A percentile compares a stretch with the other conserved stretches of the same genome.
Evolutionary conservation across 2,888 invertebrate genomes (phyloP).

Genomic region (Diarsia brunnea): DNA sequence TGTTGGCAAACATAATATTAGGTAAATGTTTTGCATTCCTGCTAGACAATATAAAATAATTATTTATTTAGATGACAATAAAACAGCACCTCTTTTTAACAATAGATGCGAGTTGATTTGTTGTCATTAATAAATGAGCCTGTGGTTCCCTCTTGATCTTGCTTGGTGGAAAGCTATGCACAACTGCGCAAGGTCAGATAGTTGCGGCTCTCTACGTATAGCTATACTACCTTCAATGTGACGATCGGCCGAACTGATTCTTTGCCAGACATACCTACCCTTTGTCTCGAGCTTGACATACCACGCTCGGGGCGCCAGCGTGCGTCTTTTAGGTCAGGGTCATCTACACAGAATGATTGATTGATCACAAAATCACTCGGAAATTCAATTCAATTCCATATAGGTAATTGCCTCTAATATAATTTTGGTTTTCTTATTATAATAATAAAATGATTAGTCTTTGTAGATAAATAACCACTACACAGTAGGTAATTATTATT

Average conservation of each 20-base stretch:
- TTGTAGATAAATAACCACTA: not conserved
- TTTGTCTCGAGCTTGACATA: slow-evolving; percentile 23
- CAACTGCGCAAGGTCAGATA: not conserved
- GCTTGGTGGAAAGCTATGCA: not conserved
- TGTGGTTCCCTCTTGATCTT: not conserved
- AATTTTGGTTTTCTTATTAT: not conserved
- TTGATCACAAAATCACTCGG: not conserved
- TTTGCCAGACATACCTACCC: slow-evolving; percentile 34
- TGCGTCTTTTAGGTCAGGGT: slow-evolving; percentile 20
- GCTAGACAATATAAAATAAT: not conserved
- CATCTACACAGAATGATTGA: slow-evolving; percentile 10
- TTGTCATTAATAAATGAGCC: not conserved
- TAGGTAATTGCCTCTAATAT: not conserved
- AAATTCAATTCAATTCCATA: not conserved
- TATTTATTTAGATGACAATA: not conserved
- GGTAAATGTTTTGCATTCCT: not conserved
- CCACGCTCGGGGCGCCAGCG: slow-evolving; percentile 25
- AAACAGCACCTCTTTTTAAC: not conserved
- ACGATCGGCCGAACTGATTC: slow-evolving; percentile 15
- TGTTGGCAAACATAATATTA: not conserved
- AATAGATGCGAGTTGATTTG: not conserved
- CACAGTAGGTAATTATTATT: not conserved
- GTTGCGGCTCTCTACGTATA: not conserved
- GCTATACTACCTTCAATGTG: slow-evolving; percentile 13
- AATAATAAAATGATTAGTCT: not conserved